Conservation (phyloP, 2,113 vertebrate species). For the Phrynocephalus versicolor region DNA sequence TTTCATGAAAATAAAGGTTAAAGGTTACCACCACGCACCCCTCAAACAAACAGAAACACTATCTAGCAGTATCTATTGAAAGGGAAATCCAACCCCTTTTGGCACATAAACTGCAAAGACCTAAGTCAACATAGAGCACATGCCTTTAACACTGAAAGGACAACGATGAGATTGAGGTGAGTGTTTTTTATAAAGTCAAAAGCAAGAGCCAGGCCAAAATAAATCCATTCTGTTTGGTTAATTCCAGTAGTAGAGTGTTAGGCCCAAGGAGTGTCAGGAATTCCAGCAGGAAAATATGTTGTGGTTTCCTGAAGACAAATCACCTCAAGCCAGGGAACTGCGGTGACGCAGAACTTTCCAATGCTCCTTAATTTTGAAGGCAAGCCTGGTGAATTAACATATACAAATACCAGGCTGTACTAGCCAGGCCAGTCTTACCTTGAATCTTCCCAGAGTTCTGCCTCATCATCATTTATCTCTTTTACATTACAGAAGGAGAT, state of each 20-base stretch:
- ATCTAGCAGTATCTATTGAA: background rate
- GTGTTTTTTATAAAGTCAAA: background rate
- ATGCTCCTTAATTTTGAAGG: background rate
- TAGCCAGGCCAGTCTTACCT: too few species aligned
- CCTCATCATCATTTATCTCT: too few species aligned
- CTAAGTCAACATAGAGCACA: background rate
- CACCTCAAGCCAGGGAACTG: background rate
- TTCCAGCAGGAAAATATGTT: conserved; percentile 6
- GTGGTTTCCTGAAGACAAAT: background rate
- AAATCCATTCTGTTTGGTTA: background rate
- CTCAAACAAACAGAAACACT: background rate
- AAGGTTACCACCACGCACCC: too few species aligned
- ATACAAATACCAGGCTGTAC: too few species aligned
- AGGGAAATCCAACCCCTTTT: background rate
- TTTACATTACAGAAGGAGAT: too few species aligned
- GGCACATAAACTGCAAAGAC: background rate
- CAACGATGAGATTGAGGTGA: background rate
- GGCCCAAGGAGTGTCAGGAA: background rate
- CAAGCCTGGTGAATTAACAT: background rate
- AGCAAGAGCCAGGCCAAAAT: background rate
- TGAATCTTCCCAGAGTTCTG: too few species aligned
- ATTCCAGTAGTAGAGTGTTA: background rate
- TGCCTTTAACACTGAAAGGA: background rate
- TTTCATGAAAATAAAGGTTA: too few species aligned
- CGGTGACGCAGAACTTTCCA: background rate